Evolutionary conservation across 37 sponge, comb jelly and placozoan genomes (phyloP).

Genomic region (Chondrilla cf. caribensis): DNA sequence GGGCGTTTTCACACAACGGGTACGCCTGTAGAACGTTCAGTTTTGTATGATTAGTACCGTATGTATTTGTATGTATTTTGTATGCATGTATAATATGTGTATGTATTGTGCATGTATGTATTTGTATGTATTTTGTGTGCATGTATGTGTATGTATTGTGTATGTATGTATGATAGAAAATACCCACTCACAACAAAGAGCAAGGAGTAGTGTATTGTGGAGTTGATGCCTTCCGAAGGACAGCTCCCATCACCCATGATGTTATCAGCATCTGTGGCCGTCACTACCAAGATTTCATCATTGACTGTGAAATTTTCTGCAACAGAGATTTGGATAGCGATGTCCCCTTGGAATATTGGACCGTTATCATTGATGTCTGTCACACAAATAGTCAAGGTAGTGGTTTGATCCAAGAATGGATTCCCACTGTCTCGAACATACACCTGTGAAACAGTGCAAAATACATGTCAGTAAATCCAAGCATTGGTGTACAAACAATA

Average conservation of each 20-base stretch:
- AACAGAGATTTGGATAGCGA: not conserved
- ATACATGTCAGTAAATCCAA: too few relatives aligned
- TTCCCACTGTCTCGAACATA: not conserved
- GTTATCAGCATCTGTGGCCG: slow-evolving; percentile 9
- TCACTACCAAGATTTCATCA: not conserved
- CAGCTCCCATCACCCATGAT: not conserved
- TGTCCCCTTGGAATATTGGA: not conserved
- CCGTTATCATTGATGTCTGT: slow-evolving; percentile 13
- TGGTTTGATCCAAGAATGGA: not conserved
- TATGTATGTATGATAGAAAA: not conserved
- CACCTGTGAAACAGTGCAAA: not conserved
- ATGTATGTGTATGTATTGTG: not conserved
- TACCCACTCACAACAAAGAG: not conserved
- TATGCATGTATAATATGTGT: too few relatives aligned
- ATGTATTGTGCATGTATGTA: not conserved
- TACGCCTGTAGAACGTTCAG: too few relatives aligned
- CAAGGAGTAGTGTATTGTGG: not conserved
- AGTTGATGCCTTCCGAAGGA: slow-evolving; percentile 7
- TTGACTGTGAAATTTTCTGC: not conserved
- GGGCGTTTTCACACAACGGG: too few relatives aligned
- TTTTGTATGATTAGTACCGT: too few relatives aligned
- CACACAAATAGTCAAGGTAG: not conserved
- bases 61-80: not conserved
- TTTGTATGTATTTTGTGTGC: too few relatives aligned
- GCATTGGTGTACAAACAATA: too few relatives aligned